Evolutionary conservation across 1,140 invertebrate genomes (phyloP), one percentile per base, ranked within the genome.

Genomic region (Neuroterus valhalla): DNA sequence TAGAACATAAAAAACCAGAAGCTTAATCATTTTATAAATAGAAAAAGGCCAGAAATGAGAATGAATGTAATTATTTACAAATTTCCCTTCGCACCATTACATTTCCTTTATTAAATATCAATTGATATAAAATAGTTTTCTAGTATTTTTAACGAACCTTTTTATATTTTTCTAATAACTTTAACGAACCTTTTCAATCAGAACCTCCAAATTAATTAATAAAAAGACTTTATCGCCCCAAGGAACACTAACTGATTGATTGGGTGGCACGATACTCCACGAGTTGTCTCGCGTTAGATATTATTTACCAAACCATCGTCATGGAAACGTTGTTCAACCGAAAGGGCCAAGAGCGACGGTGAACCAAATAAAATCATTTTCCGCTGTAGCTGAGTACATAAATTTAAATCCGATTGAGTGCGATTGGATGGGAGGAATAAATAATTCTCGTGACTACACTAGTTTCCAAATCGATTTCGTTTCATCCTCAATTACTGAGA

Each of bases 241-340:
- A 62, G 31, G 12, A n/a, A 15, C 1, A 62, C 52, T 62, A 62
- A 62, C 62, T 72, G 55, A 62, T 62, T 62, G 55, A 62, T 62
- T 62, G 55, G 55, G 55, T 62, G 55, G 44, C 67, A 70, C 68
- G 46, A 45, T 45, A 70, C 50, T 44, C 52, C 50, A 46, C 50
- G 48, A 66, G 50, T 71, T 42, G 70, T 62, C 31, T 66, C 50
- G 50, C 74, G 80, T 70, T 82, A 50, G 70, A 80, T 69, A 72
- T 80, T 82, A 82, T 82, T 80, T 82, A 82, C 74, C 48, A 46
- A 62, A 42, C 50, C 70, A 76, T 76, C 68, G 71, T 46, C 80
- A 76, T 79, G 72, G 75, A 77, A 79, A 81, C 75, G 48, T 50
- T 12, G 45, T 38, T 46, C 23, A 62, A 62, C 26, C 55, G 55